These are phyloP conservation scores for Prorops nasuta DNA, from an alignment of 1,140 invertebrate species.

Conservation along the genomic window DNA sequence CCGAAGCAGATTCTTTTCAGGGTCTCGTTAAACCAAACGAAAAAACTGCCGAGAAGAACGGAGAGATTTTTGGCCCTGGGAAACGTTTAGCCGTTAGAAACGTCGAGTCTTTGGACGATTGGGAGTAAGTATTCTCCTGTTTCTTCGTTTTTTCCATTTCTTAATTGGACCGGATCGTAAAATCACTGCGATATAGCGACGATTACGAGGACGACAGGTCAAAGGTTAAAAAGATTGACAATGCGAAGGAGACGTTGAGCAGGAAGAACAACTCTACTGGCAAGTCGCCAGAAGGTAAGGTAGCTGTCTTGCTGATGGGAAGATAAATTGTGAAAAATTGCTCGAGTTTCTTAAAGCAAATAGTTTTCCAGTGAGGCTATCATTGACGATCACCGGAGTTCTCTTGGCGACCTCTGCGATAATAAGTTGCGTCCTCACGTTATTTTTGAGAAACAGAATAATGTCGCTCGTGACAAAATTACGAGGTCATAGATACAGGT, in stretches of 20 bases:
- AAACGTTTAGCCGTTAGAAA: too few relatives aligned
- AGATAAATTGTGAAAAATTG: not conserved
- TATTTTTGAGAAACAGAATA: conserved; percentile 33
- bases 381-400: conserved; percentile 13
- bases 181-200: not conserved
- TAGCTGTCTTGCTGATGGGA: not conserved
- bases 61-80: conserved; percentile 10
- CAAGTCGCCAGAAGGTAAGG: conserved; percentile 6
- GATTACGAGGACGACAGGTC: not conserved
- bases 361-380: conserved; percentile 8
- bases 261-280: not conserved
- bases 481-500: conserved; percentile 19
- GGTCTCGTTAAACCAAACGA: not conserved
- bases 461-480: conserved; percentile 21
- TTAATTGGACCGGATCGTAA: too few relatives aligned
- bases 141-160: too few relatives aligned
- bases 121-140: conserved; percentile 5
- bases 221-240: not conserved
- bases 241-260: not conserved
- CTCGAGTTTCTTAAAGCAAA: not conserved
- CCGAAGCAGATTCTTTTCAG: conserved; percentile 9
- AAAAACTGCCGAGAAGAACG: not conserved
- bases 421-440: conserved; percentile 39
- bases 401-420: conserved; percentile 22
- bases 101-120: not conserved